phyloP scores from a whole-genome alignment of 2,113 vertebrate genomes.

The Panthera leo region DNA sequence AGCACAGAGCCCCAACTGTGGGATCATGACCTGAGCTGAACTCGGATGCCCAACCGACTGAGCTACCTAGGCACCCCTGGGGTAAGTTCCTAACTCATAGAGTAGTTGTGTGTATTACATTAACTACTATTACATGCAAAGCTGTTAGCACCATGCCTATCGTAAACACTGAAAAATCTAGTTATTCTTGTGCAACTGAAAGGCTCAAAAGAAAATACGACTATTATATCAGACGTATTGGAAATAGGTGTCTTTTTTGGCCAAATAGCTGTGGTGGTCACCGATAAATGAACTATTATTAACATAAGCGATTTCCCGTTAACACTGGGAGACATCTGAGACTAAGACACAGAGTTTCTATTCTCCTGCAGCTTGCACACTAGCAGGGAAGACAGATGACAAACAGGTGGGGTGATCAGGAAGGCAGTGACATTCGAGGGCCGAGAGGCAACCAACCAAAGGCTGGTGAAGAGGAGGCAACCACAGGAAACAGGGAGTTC shows the following conservation, averaged over 20 bases:
- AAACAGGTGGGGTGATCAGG: not conserved
- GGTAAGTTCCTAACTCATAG: not conserved
- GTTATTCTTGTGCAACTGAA: conserved; percentile 12
- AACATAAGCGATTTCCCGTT: not conserved
- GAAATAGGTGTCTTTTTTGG: not conserved
- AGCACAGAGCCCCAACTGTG: too few relatives aligned
- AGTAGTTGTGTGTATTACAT: not conserved
- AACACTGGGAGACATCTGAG: not conserved
- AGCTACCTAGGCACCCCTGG: too few relatives aligned
- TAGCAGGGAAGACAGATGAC: not conserved
- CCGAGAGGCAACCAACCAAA: not conserved
- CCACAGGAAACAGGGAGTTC: not conserved
- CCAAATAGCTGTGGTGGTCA: not conserved
- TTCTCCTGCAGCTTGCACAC: not conserved
- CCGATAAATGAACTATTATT: not conserved
- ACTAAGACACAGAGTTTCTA: not conserved
- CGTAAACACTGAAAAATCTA: conserved; percentile 25
- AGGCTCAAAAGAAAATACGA: not conserved
- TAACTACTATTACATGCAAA: not conserved
- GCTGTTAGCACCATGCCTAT: not conserved
- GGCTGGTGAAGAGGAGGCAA: not conserved
- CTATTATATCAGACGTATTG: not conserved
- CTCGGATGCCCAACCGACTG: too few relatives aligned
- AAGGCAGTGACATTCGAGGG: not conserved
- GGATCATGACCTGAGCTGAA: too few relatives aligned